Evolutionary conservation across 2,797 vertebrate species (phyloP).

Genomic region (Manis pentadactyla): DNA sequence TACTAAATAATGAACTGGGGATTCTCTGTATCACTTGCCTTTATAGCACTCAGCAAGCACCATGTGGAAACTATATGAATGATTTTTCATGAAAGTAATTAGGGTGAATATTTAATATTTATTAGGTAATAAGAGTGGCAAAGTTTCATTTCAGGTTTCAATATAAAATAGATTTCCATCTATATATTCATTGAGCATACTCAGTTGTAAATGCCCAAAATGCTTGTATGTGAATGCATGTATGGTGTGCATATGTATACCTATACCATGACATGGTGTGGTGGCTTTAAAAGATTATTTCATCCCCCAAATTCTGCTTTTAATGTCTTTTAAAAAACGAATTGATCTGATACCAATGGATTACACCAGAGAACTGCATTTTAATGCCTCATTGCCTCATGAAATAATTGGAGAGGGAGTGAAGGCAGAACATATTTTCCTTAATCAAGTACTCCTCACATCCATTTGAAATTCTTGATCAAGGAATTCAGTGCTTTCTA

Average conservation of each 20-base stretch:
- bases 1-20: neutral
- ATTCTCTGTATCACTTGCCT: neutral
- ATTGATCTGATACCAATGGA: slow-evolving; percentile 59
- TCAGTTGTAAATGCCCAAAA: slow-evolving; percentile 29
- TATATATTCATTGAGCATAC: neutral
- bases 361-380: slow-evolving; percentile 22
- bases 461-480: slow-evolving; percentile 48
- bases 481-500: slow-evolving; percentile 19
- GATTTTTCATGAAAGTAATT: slow-evolving; percentile 47
- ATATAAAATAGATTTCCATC: slow-evolving; percentile 30
- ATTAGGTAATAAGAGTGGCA: slow-evolving; percentile 39
- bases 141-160: slow-evolving; percentile 37
- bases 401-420: neutral
- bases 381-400: slow-evolving; percentile 42
- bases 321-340: slow-evolving; percentile 69
- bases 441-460: neutral
- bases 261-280: neutral
- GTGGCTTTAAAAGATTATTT: slow-evolving; percentile 66
- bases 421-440: neutral
- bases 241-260: neutral
- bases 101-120: slow-evolving; percentile 55
- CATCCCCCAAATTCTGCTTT: slow-evolving; percentile 45
- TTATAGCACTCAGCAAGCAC: neutral
- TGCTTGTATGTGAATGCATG: neutral
- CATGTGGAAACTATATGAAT: neutral